Evolutionary conservation across 2,797 vertebrate genomes (phyloP), one percentile per base, ranked within the genome.

Genomic region (Novumbra hubbsi): DNA sequence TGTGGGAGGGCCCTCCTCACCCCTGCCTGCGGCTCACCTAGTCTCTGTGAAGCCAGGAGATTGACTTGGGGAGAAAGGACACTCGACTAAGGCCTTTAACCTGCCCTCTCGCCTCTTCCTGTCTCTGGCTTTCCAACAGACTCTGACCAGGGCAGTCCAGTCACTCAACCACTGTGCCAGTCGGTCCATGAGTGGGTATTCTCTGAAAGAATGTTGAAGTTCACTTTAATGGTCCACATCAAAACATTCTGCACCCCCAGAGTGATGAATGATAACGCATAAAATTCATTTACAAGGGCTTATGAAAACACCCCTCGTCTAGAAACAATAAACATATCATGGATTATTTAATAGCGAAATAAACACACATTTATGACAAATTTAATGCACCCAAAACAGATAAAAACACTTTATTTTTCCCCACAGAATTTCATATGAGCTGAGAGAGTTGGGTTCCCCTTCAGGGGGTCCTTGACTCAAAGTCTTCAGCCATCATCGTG

Each of bases 401-500:
- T 93, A 94, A 93, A 94, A 93, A 93, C 91, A 91, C 88, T 94
- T 94, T 94, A 93, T 93, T 94, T 90, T 24, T 60, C 14, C 55
- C 41, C 72, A 86, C 80, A 75, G 81, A 84, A 88, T 88, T 87
- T 90, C 81, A 90, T 82, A 57, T 81, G 70, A 88, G 88, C 86
- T 84, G 85, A 89, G 79, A 82, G 73, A 55, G 80, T 60, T 77
- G 82, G 79, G 81, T 83, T 75, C 5, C 74, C 85, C 82, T 84
- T 86, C 81, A 50, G 24, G 11, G 21, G 21, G 15, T 73, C 82
- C 84, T 83, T 78, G 78, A 88, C 82, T 87, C 86, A 83, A 83
- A 88, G n/a, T 80, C 76, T 72, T 86, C 86, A 86, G 77, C 78
- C 78, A 57, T 87, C 78, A 78, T 71, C n/a, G 27, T 75, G 83